phyloP scores from a whole-genome alignment of 2,888 invertebrate genomes.

The Pterostichus niger region DNA sequence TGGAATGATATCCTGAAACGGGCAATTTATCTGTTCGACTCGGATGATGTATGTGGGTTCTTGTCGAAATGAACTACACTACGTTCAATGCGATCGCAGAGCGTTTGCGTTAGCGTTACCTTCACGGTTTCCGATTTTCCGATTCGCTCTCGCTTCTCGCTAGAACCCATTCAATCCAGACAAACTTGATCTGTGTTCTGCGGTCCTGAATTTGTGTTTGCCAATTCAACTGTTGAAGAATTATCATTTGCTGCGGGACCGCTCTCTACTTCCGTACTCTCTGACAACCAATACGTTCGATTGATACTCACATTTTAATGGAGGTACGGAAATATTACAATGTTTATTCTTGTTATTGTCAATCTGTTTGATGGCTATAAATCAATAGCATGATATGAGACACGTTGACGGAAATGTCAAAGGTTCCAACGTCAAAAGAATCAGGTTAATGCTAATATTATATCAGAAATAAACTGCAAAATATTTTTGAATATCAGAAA shows the following conservation, averaged over 20 bases:
- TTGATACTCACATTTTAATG: conserved; percentile 16
- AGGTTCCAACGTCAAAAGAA: too few relatives aligned
- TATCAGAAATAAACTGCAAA: too few relatives aligned
- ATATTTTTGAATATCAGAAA: too few relatives aligned
- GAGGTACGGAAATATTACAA: conserved; percentile 22
- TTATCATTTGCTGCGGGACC: conserved; percentile 39
- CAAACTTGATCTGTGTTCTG: conserved; percentile 55
- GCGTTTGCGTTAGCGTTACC: conserved; percentile 27
- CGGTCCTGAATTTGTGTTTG: conserved; percentile 52
- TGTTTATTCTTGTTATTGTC: conserved; percentile 21
- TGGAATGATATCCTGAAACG: conserved; percentile 59
- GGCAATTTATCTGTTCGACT: conserved; percentile 57
- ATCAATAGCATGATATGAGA: too few relatives aligned
- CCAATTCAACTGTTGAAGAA: conserved; percentile 51
- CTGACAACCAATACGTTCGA: conserved; percentile 9
- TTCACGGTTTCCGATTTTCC: conserved; percentile 48
- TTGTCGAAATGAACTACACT: conserved; percentile 41
- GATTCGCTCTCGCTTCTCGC: conserved; percentile 3
- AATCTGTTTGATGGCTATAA: not conserved
- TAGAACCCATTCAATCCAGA: conserved; percentile 43
- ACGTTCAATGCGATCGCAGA: not conserved
- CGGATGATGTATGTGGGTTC: conserved; percentile 58
- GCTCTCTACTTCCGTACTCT: not conserved
- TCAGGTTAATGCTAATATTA: too few relatives aligned
- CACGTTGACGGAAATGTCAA: too few relatives aligned